Evolutionary conservation across 2,113 vertebrate genomes (phyloP).

Genomic region (Spermophilus dauricus): DNA sequence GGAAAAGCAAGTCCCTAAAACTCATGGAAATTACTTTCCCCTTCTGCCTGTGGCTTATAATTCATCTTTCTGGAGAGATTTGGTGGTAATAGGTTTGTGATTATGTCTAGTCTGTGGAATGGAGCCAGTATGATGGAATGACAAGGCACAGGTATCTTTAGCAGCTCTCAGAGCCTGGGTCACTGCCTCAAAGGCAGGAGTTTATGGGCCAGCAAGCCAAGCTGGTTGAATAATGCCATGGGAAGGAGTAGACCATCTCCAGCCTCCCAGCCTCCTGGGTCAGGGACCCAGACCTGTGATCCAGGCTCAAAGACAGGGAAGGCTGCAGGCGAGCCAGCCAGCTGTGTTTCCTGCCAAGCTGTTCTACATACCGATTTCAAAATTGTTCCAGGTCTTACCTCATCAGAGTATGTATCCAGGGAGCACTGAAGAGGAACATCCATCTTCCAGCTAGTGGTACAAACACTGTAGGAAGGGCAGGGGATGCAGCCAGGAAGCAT

Average conservation of each 20-base stretch:
- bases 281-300: background rate
- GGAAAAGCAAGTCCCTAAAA: background rate
- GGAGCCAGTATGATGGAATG: background rate
- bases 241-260: background rate
- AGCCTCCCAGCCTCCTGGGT: too few species aligned
- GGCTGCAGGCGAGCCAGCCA: background rate
- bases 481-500: background rate
- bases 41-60: background rate
- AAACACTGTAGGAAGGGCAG: fast-evolving
- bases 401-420: background rate
- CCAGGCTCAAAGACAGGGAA: background rate
- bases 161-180: background rate
- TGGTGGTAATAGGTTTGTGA: background rate
- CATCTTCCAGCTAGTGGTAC: background rate
- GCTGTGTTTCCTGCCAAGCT: background rate
- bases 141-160: background rate
- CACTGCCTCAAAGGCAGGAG: background rate
- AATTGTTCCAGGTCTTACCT: background rate
- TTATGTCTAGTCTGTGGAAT: background rate
- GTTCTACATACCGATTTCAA: background rate
- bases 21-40: background rate
- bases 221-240: background rate
- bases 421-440: background rate
- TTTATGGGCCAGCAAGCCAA: background rate
- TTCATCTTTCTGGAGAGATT: background rate